These are phyloP conservation scores for Dryobota labecula DNA, from an alignment of 2,888 invertebrate species.

Conservation along the genomic window DNA sequence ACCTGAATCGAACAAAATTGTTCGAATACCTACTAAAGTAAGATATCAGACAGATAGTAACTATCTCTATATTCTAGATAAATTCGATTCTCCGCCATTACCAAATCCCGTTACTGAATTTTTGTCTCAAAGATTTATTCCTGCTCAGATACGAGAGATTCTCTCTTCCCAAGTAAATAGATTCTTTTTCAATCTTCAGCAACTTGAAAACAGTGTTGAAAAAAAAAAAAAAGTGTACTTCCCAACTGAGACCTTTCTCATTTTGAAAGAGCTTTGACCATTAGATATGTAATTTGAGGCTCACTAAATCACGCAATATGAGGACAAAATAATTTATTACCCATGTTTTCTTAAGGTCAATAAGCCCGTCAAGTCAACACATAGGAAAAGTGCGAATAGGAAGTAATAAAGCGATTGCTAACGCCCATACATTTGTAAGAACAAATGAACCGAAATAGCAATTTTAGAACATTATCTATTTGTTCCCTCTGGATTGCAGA, in stretches of 20 bases:
- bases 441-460: slow-evolving; percentile 36
- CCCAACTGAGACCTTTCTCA: background rate
- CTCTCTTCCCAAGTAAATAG: slow-evolving; percentile 17
- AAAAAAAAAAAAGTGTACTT: slow-evolving; percentile 1
- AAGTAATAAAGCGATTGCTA: slow-evolving; percentile 35
- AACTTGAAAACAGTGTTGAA: slow-evolving; percentile 12
- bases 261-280: background rate
- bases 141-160: slow-evolving; percentile 15
- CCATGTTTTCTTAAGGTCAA: slow-evolving; percentile 14
- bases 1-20: background rate
- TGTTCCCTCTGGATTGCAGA: slow-evolving; percentile 11
- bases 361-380: slow-evolving; percentile 18
- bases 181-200: slow-evolving; percentile 23
- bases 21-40: slow-evolving; percentile 4
- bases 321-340: background rate
- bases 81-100: slow-evolving; percentile 18
- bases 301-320: background rate
- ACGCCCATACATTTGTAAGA: slow-evolving; percentile 33
- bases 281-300: background rate
- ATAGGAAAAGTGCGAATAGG: slow-evolving; percentile 20
- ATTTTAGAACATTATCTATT: slow-evolving; percentile 24
- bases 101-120: slow-evolving; percentile 28
- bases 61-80: slow-evolving; percentile 1
- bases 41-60: slow-evolving; percentile 1
- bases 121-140: slow-evolving; percentile 34